Evolutionary conservation across 2,113 vertebrate species (phyloP), one percentile per base, ranked within the genome.

Genomic region (Apaloderma vittatum): DNA sequence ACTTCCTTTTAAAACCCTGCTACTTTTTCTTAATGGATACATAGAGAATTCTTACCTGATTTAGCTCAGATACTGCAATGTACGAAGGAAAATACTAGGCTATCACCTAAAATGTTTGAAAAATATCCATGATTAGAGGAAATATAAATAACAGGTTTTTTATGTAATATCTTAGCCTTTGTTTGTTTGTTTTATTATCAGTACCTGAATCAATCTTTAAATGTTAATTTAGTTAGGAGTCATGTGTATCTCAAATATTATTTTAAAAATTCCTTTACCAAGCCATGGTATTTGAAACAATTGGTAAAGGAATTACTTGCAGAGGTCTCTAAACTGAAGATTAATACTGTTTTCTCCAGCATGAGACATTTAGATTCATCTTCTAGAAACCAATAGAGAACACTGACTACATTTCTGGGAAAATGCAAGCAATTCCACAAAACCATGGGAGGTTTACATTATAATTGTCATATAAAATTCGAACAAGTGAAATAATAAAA

Each of bases 231-330:
- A 78, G 66, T 85, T 93, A 85, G 93, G 61, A 86, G 59, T 78
- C 92, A 89, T 59, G 73, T 86, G 76, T 90, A 97, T 97, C 75
- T 96, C 81, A 45, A 52, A 81, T 86, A 51, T 96, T 95, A 97
- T 95, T 96, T 95, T 95, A 97, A 97, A 90, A 78, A 91, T 93
- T 96, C 80, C 72, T 96, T 48, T 66, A 82, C 18, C 20, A 62
- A 73, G 52, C 67, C 76, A 78, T 93, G 63, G 88, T 95, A 62
- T 91, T 98, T 96, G 95, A 95, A 95, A 96, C 70, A 93, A 85
- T 4, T 71, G 74, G 52, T 83, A 93, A 92, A 74, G 65, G n/a
- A 88, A 92, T 91, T 74, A 85, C 30, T 88, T 90, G 66, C 88
- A 93, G 95, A 92, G 51, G 68, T 79, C 81, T 92, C 89, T 88